phyloP scores from a whole-genome alignment of 2,113 vertebrate species.

The Muntiacus reevesi region DNA sequence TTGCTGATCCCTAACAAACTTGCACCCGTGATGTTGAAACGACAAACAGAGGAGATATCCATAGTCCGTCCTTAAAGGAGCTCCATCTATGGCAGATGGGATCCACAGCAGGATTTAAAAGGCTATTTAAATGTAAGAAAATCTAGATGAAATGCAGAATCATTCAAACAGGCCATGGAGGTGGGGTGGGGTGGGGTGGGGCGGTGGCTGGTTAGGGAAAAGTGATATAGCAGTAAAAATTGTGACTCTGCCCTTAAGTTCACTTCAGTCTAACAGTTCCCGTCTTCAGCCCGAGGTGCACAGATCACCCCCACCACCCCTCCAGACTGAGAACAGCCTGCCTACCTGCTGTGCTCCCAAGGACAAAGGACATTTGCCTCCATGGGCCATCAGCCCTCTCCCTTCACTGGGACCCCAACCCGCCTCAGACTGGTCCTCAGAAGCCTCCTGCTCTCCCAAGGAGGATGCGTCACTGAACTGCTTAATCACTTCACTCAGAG shows the following conservation, averaged over 20 bases:
- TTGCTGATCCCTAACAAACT: background rate
- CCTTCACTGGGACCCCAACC: background rate
- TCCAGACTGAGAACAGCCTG: background rate
- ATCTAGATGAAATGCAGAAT: background rate
- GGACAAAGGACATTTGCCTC: background rate
- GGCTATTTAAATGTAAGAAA: background rate
- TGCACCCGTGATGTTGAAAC: background rate
- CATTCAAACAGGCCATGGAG: background rate
- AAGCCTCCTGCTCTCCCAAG: background rate
- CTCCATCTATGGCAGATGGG: background rate
- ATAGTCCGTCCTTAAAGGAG: background rate
- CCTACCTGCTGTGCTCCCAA: rapidly evolving
- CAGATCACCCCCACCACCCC: rapidly evolving
- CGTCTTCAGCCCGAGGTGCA: background rate
- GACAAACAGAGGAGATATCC: background rate
- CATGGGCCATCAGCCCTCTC: background rate
- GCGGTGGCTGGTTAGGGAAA: background rate
- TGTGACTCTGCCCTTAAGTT: background rate
- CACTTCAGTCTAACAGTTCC: background rate
- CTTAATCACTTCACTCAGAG: conserved; percentile 59
- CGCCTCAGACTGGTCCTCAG: background rate
- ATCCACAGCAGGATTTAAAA: background rate
- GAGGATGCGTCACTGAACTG: background rate
- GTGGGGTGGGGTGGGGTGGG: rapidly evolving
- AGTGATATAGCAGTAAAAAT: background rate